Evolutionary conservation across 2,113 vertebrate species (phyloP).

Genomic region (Agelaius tricolor): DNA sequence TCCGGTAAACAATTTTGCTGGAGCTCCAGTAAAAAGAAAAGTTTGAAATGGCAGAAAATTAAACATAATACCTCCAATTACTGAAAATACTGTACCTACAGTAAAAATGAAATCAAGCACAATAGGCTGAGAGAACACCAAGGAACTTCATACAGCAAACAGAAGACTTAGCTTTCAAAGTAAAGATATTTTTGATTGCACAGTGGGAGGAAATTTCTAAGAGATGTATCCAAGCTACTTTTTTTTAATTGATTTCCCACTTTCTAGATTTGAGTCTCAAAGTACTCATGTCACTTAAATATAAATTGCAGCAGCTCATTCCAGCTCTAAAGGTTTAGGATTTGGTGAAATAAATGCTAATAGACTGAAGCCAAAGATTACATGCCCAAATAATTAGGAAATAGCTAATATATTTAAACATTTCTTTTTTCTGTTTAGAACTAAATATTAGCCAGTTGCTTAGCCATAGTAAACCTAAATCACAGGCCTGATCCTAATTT

Average conservation of each 20-base stretch:
- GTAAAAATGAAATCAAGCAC: slow-evolving; percentile 22
- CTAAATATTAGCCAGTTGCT: not conserved
- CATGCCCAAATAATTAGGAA: not conserved
- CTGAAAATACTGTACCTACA: not conserved
- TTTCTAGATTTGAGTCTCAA: not conserved
- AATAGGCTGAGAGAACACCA: not conserved
- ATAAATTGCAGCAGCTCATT: not conserved
- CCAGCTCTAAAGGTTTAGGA: not conserved
- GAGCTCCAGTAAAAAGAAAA: slow-evolving; percentile 1
- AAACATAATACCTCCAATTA: not conserved
- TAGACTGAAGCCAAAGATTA: not conserved
- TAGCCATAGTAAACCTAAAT: not conserved
- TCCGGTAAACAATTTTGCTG: slow-evolving; percentile 40
- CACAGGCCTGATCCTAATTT: not conserved
- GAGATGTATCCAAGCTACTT: not conserved
- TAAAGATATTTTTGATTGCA: not conserved
- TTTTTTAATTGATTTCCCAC: not conserved
- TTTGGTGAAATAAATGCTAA: not conserved
- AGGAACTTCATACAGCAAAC: not conserved
- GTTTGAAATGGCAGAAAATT: slow-evolving; percentile 39
- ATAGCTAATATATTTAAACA: not conserved
- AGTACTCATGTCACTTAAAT: not conserved
- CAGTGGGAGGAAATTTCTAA: not conserved
- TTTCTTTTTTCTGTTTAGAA: not conserved
- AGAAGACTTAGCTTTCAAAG: not conserved